Base-by-base conservation (phyloP, 2,888 invertebrate species). In the Meiosimyza platycephala region DNA sequence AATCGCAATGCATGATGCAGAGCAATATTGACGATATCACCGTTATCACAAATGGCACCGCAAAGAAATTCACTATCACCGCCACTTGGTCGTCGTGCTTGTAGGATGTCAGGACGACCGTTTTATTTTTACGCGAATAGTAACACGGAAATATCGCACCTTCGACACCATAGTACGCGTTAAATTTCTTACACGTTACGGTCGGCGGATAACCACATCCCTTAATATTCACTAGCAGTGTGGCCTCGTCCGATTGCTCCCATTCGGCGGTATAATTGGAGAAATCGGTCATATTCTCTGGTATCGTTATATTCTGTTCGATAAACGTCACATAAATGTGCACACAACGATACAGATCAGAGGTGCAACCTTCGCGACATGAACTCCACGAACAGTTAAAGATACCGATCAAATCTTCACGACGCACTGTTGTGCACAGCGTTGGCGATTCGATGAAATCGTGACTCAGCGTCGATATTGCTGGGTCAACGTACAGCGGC, bases 341-440 rank as follows among this genome's bases (percentile, higher is more conserved):
- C 65, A 90, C 90, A 85, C 92, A 92, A 78, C 89, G 89, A 85
- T 91, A 91, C 75, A 92, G 90, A 82, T 95, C 95, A 64, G 94
- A 93, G 12, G 96, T 96, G 85, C 96, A 96, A 62, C 96, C 96
- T 88, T 95, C 95, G 80, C 95, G 91, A 84, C 96, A 96, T 59
- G 95, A 95, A 65, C 95, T 93, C 96, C 96, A 96, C 70, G 95
- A 94, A 85, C 96, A 96, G 85, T 96, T 96, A 74, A 93, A 93
- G 74, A 96, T 89, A 6, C 96, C 96, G 85, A 94, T 92, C 50
- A 94, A 93, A 85, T 94, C 94, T 72, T 94, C 91, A 84, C 95
- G 95, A 78, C 93, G 92, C 67, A 93, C 93, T 40, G 93, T 93
- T 60, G 94, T 90, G 85, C 96, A 96, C 68, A 95, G 92, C 16